These are phyloP conservation scores for Lateolabrax maculatus DNA, from an alignment of 2,797 vertebrate species.

Conservation along the genomic window DNA sequence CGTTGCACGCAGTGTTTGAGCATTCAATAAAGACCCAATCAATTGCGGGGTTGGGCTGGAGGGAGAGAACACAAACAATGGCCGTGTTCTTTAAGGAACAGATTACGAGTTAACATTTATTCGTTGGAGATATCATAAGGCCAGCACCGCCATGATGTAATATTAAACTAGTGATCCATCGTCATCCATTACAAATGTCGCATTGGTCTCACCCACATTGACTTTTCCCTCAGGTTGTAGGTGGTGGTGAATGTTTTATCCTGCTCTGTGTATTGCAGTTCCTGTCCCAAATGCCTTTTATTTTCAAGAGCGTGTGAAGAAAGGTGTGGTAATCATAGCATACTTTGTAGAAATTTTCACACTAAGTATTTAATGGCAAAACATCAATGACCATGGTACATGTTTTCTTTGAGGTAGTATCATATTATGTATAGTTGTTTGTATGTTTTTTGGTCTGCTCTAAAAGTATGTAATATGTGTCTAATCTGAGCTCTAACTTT, in stretches of 20 bases:
- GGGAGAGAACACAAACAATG: slow-evolving; percentile 92
- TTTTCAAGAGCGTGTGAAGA: slow-evolving; percentile 27
- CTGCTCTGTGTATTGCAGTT: slow-evolving; percentile 45
- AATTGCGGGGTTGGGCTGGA: slow-evolving; percentile 85
- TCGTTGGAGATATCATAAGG: slow-evolving; percentile 90
- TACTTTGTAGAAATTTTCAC: slow-evolving; percentile 5
- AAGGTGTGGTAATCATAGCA: slow-evolving; percentile 12
- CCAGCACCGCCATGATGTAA: slow-evolving; percentile 88
- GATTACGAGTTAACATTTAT: slow-evolving; percentile 98
- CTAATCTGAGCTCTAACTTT: slow-evolving; percentile 31
- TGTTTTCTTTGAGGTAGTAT: slow-evolving; percentile 3
- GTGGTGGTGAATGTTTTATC: slow-evolving; percentile 58
- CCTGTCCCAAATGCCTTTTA: slow-evolving; percentile 12
- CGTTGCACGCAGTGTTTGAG: slow-evolving; percentile 88
- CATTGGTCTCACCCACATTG: slow-evolving; percentile 91
- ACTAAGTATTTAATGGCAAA: slow-evolving; percentile 9
- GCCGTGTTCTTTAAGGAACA: slow-evolving; percentile 88
- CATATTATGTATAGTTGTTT: neutral
- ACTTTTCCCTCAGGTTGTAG: slow-evolving; percentile 79
- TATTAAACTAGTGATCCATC: slow-evolving; percentile 95
- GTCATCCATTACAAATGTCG: slow-evolving; percentile 90
- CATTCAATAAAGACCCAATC: slow-evolving; percentile 95
- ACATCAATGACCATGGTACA: neutral
- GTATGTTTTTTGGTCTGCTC: neutral
- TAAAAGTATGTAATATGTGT: neutral